A percentile compares a stretch with the other conserved stretches of the same genome.
phyloP scores from a whole-genome alignment of 2,888 invertebrate genomes.

The Phorcus lineatus region DNA sequence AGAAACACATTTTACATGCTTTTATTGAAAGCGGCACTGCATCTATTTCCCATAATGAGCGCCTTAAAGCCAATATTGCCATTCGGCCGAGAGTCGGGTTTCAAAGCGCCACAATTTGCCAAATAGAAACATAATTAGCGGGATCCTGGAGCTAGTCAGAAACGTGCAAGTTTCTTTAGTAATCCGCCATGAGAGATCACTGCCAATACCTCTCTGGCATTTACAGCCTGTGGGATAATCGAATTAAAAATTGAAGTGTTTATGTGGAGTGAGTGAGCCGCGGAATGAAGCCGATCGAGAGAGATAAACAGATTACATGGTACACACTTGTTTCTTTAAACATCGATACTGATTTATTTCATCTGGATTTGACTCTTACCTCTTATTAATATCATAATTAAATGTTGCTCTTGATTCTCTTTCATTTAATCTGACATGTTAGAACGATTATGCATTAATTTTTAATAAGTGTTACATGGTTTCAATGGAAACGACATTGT shows the following conservation, averaged over 20 bases:
- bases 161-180: conserved; percentile 11
- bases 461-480: no score
- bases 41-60: conserved; percentile 16
- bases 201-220: neutral
- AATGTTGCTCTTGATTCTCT: no score
- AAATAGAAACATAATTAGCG: conserved; percentile 14
- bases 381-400: no score
- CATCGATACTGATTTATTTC: no score
- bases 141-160: neutral
- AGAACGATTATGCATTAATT: no score
- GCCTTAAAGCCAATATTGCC: conserved; percentile 23
- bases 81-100: conserved; percentile 9
- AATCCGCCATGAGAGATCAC: neutral
- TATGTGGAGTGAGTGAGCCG: neutral
- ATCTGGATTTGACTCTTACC: no score
- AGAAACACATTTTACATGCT: conserved; percentile 1
- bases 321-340: no score
- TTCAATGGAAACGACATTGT: no score
- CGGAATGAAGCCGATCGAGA: neutral
- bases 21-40: neutral
- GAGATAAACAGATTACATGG: no score
- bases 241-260: conserved; percentile 22
- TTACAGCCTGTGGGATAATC: conserved; percentile 7
- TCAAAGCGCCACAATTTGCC: conserved; percentile 13
- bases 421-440: no score